Conservation (phyloP, 2,797 vertebrate species). For the Pristis pectinata region DNA sequence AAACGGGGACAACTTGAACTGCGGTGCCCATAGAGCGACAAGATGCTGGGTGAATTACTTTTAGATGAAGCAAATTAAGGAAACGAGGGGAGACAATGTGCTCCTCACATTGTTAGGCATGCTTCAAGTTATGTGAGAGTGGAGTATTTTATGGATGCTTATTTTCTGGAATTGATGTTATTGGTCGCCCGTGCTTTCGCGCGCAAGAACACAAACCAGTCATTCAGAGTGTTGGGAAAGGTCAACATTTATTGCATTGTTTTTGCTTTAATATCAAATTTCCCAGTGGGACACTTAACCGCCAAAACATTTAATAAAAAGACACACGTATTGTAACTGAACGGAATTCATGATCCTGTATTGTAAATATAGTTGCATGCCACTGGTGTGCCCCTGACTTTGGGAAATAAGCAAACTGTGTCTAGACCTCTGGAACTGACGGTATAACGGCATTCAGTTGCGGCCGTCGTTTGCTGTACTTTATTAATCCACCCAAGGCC, state of each 20-base stretch:
- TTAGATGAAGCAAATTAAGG: constrained; percentile 66
- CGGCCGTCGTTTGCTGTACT: background rate
- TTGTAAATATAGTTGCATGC: background rate
- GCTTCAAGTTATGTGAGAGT: constrained; percentile 56
- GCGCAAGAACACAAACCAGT: background rate
- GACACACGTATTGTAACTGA: background rate
- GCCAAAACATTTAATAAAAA: background rate
- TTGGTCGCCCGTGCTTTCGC: background rate
- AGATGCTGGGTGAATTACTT: constrained; percentile 62
- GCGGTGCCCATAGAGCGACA: constrained; percentile 63
- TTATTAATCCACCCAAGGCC: background rate
- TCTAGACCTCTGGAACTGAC: background rate
- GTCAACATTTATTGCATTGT: background rate
- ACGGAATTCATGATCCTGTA: background rate
- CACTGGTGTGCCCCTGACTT: background rate
- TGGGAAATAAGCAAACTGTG: background rate
- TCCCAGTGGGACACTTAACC: background rate
- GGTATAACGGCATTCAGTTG: background rate
- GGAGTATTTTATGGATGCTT: constrained; percentile 59
- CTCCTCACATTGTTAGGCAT: constrained; percentile 61
- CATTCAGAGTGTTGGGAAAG: background rate
- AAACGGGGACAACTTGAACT: constrained; percentile 58
- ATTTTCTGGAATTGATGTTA: constrained; percentile 48
- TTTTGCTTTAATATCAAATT: background rate
- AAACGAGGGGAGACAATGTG: constrained; percentile 60